Evolutionary conservation across 2,888 invertebrate species (phyloP), one percentile per base, ranked within the genome.

Genomic region (Dasysyrphus albostriatus): DNA sequence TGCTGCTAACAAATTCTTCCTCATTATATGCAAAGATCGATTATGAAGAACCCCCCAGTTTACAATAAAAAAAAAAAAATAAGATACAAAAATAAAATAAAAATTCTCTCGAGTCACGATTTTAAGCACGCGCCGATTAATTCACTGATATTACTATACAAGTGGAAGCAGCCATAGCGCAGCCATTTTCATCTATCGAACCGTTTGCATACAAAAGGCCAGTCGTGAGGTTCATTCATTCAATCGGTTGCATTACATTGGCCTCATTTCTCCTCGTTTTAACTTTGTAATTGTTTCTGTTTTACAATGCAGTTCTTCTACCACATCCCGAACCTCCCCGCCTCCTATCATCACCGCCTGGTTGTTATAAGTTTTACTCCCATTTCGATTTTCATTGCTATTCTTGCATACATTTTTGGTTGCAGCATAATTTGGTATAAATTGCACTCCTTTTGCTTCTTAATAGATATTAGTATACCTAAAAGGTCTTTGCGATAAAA

Each of bases 61-160:
- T 59, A 77, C 69, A 80, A 83, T 65, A 74, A 83, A 83, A 80
- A 83, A 51, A 56, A 63, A 73, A 34, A 19, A 59, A n/a, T n/a
- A n/a, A n/a, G 24, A 24, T 24, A 19, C 61, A 39, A 19, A 59
- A 54, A 70, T 47, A 67, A 14, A 70, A 65, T 59, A 88, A 81
- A 83, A 77, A 81, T 78, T 78, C 79, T 88, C 79, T 73, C 54
- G 34, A 82, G 88, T 88, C 88, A 88, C 88, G 88, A 88, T 84
- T 87, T 87, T 88, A 82, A 88, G 88, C 88, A 88, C 88, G 88
- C 88, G 88, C 88, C 88, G 88, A 88, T 88, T 88, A 88, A 88
- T 88, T 84, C 88, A 69, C 88, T 78, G 87, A 88, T 88, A 88
- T 88, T 67, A 65, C 47, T 87, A 34, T 63, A 65, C 77, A 82